Evolutionary conservation across 2,113 vertebrate species (phyloP).

Genomic region (Baryphthengus martii): DNA sequence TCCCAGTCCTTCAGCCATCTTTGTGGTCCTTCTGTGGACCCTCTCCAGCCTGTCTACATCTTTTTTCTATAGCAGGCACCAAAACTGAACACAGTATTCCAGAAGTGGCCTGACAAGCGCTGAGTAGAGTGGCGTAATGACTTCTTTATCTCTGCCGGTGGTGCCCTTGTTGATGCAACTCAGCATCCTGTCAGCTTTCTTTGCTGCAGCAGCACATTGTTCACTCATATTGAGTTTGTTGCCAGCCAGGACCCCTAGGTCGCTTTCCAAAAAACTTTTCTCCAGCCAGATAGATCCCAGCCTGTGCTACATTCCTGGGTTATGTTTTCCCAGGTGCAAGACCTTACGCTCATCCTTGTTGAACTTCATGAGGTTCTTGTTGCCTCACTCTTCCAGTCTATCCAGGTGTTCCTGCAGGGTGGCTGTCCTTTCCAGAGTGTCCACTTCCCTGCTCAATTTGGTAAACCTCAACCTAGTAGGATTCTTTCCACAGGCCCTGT

Average conservation of each 20-base stretch:
- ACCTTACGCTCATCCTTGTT: not conserved
- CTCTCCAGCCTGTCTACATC: not conserved
- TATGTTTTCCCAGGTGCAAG: not conserved
- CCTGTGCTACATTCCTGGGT: not conserved
- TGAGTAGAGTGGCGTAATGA: not conserved
- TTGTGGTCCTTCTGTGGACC: not conserved
- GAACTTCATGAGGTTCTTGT: not conserved
- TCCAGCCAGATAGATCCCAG: not conserved
- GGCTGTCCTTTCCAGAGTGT: not conserved
- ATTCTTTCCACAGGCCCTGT: no score
- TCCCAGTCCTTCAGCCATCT: not conserved
- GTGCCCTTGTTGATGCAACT: not conserved
- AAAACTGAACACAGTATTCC: not conserved
- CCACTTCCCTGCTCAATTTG: not conserved
- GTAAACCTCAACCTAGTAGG: rapidly evolving
- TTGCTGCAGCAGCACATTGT: not conserved
- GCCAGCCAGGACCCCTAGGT: not conserved
- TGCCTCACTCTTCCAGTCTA: not conserved
- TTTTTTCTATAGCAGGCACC: not conserved
- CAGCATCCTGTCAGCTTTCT: not conserved
- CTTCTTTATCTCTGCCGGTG: not conserved
- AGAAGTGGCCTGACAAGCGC: not conserved
- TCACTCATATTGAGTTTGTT: no score
- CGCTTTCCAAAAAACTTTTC: not conserved
- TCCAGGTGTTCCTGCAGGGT: not conserved